These are phyloP conservation scores for Drosophila azteca DNA, from an alignment of 1,140 invertebrate genomes.

Conservation along the genomic window DNA sequence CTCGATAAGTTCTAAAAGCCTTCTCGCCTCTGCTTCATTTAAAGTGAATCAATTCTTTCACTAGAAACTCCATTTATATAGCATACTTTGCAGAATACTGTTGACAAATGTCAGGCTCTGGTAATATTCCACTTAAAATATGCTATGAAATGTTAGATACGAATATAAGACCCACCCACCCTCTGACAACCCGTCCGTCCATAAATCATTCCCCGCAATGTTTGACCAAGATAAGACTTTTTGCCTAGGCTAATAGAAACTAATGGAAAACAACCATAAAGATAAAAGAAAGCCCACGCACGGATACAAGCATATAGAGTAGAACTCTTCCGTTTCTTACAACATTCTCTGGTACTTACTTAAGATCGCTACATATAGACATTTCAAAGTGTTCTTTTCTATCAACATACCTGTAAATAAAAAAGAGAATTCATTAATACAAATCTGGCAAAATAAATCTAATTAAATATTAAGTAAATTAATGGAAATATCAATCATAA, in stretches of 20 bases:
- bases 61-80: slow-evolving; percentile 4
- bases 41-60: too few species aligned
- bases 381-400: neutral
- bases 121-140: slow-evolving; percentile 2
- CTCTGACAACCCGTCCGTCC: neutral
- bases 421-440: slow-evolving; percentile 29
- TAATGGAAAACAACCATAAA: slow-evolving; percentile 2
- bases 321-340: neutral
- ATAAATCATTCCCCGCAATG: slow-evolving; percentile 6
- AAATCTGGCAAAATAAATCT: slow-evolving; percentile 2
- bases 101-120: neutral
- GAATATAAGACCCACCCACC: too few species aligned
- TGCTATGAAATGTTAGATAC: slow-evolving; percentile 5
- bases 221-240: neutral
- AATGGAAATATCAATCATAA: slow-evolving; percentile 5
- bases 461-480: slow-evolving; percentile 6
- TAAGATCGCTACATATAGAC: neutral
- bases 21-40: too few species aligned
- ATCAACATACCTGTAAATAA: slow-evolving; percentile 60
- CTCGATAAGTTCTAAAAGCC: too few species aligned
- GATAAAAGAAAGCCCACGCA: neutral
- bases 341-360: slow-evolving; percentile 19
- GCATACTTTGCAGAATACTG: slow-evolving; percentile 28
- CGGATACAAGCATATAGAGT: neutral
- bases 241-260: slow-evolving; percentile 5